Evolutionary conservation across 2,888 invertebrate species (phyloP), one percentile per base, ranked within the genome.

Genomic region (Artemia sp.): DNA sequence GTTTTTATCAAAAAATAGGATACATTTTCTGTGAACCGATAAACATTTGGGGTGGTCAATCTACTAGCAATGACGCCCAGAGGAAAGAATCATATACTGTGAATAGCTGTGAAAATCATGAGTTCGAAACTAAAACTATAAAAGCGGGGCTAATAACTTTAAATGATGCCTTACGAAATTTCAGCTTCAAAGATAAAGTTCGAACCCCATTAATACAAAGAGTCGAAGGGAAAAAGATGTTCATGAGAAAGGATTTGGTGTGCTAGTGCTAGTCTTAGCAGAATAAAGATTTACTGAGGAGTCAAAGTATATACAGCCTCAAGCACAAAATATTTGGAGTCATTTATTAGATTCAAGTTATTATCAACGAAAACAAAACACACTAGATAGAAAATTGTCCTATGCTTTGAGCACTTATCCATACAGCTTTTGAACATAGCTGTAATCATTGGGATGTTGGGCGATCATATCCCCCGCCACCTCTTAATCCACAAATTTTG

Each of bases 11-110:
- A 19, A 64, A 51, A 51, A 8, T 70, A 51, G 70, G 70, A 3
- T 70, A 70, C 19, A 50, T 51, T 58, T 53, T 68, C 58, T 70
- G 70, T 51, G 14, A 68, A 24, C 70, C 70, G 4, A 51, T 70
- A 50, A 52, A 19, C 51, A 67, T 38, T n/a, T 70, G 52, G 50
- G 70, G 68, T 19, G n/a, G 12, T 14, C 50, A 52, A 9, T 38
- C n/a, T 12, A 51, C 12, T 12, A 51, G 19, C 7, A 68, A 68
- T 12, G 19, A 50, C 50, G 24, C 51, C 51, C 8, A 19, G n/a
- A 24, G 24, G 64, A n/a, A 58, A 24, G 64, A 10, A 9, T 58
- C 64, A 10, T 58, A 9, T n/a, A 10, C n/a, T 58, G 24, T n/a
- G 12, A 67, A 50, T 14, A 12, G 24, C n/a, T 19, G 67, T 51